phyloP scores from a whole-genome alignment of 2,113 vertebrate genomes.

The Cochlearius cochlearius region DNA sequence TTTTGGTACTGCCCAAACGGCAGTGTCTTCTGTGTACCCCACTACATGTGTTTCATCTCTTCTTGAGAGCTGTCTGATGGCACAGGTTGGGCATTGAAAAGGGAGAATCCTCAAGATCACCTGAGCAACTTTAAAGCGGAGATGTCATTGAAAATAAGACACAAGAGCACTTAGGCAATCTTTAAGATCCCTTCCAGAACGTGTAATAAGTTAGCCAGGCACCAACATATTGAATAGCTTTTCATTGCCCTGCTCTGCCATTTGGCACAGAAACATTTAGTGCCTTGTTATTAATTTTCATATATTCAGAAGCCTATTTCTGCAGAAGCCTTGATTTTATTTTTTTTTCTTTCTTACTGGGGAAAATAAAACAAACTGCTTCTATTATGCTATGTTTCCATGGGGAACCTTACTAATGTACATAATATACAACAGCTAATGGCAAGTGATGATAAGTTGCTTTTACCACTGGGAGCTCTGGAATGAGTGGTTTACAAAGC shows the following conservation, averaged over 20 bases:
- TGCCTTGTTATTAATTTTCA: constrained; percentile 24
- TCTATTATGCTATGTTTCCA: constrained; percentile 13
- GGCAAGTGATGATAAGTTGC: constrained; percentile 58
- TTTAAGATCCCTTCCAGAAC: background rate
- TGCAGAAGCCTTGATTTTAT: background rate
- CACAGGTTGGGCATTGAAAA: background rate
- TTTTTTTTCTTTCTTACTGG: background rate
- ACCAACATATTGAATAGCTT: background rate
- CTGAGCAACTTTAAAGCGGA: background rate
- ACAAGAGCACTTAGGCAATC: background rate
- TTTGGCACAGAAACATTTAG: constrained; percentile 6
- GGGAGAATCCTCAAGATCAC: background rate
- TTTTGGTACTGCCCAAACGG: background rate
- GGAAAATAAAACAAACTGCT: constrained; percentile 23
- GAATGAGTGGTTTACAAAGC: constrained; percentile 52
- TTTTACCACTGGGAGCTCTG: constrained; percentile 45
- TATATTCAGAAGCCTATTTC: background rate
- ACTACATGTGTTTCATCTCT: background rate
- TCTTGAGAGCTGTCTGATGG: background rate
- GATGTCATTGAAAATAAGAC: background rate
- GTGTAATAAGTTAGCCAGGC: background rate
- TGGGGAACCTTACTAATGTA: constrained; percentile 23
- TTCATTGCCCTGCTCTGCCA: background rate
- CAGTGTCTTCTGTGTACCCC: background rate
- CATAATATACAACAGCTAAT: constrained; percentile 38